A percentile compares a stretch with the other conserved stretches of the same genome.
Evolutionary conservation across 2,113 vertebrate species (phyloP).

Genomic region (Chionomys nivalis): DNA sequence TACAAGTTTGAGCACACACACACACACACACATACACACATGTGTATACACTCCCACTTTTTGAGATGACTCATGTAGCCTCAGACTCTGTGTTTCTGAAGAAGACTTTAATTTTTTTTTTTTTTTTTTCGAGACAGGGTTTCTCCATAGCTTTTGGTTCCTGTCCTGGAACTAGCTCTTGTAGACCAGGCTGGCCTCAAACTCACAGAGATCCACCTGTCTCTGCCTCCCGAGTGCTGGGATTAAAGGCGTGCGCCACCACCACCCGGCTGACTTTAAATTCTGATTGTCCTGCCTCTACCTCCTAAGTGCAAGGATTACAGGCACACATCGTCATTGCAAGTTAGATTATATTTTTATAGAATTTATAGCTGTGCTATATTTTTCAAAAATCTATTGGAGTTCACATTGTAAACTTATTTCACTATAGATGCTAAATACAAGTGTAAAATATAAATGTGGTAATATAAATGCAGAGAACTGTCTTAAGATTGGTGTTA

Average conservation of each 20-base stretch:
- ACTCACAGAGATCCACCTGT: no score
- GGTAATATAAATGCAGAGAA: not conserved
- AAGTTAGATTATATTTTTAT: not conserved
- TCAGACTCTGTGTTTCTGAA: not conserved
- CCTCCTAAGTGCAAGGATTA: not conserved
- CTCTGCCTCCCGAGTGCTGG: no score
- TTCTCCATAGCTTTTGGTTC: no score
- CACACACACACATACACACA: not conserved
- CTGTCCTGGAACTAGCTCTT: no score
- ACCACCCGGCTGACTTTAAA: no score
- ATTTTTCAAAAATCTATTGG: constrained; percentile 43
- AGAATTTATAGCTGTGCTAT: not conserved
- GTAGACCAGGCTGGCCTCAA: no score
- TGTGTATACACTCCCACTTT: not conserved
- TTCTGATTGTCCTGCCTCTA: not conserved
- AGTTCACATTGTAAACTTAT: constrained; percentile 46
- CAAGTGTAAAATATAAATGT: constrained; percentile 21
- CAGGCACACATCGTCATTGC: not conserved
- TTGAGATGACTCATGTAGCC: not conserved
- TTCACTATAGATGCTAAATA: not conserved
- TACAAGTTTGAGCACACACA: not conserved
- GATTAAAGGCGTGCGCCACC: no score
- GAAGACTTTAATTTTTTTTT: no score
- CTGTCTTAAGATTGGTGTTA: not conserved
- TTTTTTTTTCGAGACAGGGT: no score